Evolutionary conservation across 2,113 vertebrate species (phyloP).

Genomic region (Sinocyclocheilus anophthalmus): DNA sequence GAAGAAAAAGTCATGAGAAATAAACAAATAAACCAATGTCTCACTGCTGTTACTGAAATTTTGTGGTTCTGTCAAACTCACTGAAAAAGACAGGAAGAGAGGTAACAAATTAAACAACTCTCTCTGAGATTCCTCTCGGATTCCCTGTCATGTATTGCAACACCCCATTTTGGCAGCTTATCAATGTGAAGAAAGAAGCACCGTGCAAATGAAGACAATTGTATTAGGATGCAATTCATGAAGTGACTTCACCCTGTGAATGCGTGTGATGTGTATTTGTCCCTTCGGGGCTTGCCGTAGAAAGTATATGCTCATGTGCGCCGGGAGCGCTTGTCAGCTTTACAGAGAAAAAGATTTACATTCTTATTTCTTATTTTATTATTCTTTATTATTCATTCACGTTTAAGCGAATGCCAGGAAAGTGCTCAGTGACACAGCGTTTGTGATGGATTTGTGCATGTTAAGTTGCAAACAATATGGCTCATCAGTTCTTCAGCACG

Average conservation of each 20-base stretch:
- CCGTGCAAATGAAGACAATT: background rate
- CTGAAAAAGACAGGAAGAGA: background rate
- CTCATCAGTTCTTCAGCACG: background rate
- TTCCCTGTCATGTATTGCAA: conserved; percentile 1
- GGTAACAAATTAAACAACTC: background rate
- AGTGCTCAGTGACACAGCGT: background rate
- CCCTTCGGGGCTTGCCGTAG: conserved; percentile 24
- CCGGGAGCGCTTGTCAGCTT: conserved; percentile 63
- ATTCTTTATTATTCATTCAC: background rate
- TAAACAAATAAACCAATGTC: background rate
- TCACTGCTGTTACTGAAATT: background rate
- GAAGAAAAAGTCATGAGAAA: background rate
- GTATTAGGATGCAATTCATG: conserved; percentile 4
- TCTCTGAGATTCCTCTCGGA: background rate
- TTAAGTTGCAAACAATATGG: background rate
- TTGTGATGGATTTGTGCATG: background rate
- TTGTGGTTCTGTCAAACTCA: background rate
- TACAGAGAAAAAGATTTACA: conserved; percentile 3
- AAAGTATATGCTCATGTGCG: conserved; percentile 31
- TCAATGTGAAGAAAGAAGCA: background rate
- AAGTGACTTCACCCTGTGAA: background rate
- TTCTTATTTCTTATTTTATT: background rate
- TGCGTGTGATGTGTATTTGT: conserved; percentile 25
- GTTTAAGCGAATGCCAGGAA: background rate
- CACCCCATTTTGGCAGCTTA: background rate